These are phyloP conservation scores for Tetrax tetrax DNA, from an alignment of 2,113 vertebrate species.

Conservation along the genomic window DNA sequence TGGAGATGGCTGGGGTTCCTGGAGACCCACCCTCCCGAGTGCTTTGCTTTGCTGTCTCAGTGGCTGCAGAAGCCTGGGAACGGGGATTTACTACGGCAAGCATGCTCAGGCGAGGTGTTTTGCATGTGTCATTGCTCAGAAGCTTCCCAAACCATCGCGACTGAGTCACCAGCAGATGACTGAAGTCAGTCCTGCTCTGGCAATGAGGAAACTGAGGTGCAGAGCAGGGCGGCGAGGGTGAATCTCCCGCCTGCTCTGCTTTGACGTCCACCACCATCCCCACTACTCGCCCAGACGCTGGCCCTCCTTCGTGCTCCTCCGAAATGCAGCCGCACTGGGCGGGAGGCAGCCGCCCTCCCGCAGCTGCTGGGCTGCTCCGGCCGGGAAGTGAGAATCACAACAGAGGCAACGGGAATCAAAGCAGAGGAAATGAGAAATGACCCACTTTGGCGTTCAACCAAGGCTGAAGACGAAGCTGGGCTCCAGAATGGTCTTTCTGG, in stretches of 20 bases:
- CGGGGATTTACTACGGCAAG: background rate
- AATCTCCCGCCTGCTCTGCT: background rate
- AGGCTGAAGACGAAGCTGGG: background rate
- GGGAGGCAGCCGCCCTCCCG: background rate
- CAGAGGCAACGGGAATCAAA: background rate
- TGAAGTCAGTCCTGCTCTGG: background rate
- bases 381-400: background rate
- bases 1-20: background rate
- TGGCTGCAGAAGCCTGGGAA: background rate
- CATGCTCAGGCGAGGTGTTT: background rate
- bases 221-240: background rate
- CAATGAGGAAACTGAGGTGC: background rate
- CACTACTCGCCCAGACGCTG: rapidly evolving
- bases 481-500: slow-evolving; percentile 36
- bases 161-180: background rate
- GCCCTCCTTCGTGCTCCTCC: rapidly evolving
- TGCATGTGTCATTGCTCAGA: background rate
- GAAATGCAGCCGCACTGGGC: rapidly evolving
- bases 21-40: background rate
- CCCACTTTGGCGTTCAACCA: background rate
- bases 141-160: background rate
- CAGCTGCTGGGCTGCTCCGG: background rate
- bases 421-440: background rate
- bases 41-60: background rate
- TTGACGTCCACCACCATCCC: background rate